Conservation (phyloP, 2,113 vertebrate genomes). For the Argyrosomus japonicus region DNA sequence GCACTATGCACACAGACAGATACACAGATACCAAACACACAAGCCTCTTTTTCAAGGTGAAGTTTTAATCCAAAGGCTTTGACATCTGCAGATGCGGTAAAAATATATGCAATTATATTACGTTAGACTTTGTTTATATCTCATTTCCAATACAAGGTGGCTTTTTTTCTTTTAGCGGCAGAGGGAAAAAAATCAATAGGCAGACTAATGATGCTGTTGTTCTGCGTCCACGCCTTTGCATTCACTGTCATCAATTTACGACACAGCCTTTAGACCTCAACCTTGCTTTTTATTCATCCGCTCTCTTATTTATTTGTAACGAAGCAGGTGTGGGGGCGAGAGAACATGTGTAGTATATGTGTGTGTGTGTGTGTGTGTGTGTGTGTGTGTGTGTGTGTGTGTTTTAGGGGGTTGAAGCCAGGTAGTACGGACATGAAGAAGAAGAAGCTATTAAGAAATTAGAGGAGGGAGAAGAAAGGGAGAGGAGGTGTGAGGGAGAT, state of each 20-base stretch:
- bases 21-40: constrained; percentile 11
- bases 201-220: constrained; percentile 77
- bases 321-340: constrained; percentile 18
- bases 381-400: background rate
- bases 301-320: constrained; percentile 58
- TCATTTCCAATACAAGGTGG: constrained; percentile 70
- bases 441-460: constrained; percentile 39
- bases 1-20: background rate
- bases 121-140: constrained; percentile 76
- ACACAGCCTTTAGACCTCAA: constrained; percentile 58
- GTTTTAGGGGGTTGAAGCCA: background rate
- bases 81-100: constrained; percentile 47
- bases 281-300: constrained; percentile 68
- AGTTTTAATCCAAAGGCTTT: constrained; percentile 44
- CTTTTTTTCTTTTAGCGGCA: constrained; percentile 67
- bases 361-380: background rate
- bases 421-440: constrained; percentile 24
- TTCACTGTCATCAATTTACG: constrained; percentile 72
- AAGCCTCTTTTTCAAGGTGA: constrained; percentile 11
- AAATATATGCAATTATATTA: constrained; percentile 63
- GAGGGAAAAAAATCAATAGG: constrained; percentile 77
- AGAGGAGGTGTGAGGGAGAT: constrained; percentile 32
- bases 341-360: constrained; percentile 16
- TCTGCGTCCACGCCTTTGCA: constrained; percentile 59
- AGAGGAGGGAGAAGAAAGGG: constrained; percentile 8